A percentile compares a stretch with the other conserved stretches of the same genome.
Conservation (phyloP, 2,888 invertebrate species). For the Melipona beecheii region DNA sequence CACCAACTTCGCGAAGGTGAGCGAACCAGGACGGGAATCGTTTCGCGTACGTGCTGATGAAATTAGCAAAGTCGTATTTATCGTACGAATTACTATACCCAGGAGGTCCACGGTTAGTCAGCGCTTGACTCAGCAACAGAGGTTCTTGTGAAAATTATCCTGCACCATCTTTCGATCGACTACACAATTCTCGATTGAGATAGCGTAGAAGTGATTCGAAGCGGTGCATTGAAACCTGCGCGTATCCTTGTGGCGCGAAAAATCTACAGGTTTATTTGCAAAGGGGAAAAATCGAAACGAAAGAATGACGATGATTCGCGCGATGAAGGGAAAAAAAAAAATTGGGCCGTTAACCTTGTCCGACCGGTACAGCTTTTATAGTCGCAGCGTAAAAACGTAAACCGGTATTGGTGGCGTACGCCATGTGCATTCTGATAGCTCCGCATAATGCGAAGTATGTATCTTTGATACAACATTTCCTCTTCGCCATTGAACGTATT, state of each 20-base stretch:
- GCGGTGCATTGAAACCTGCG: not conserved
- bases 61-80: constrained; percentile 62
- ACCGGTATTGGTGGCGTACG: constrained; percentile 61
- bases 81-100: constrained; percentile 54
- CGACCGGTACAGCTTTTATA: constrained; percentile 54
- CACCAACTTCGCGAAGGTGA: not conserved
- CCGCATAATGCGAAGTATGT: constrained; percentile 21
- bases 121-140: constrained; percentile 7
- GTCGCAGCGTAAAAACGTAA: constrained; percentile 57
- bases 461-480: constrained; percentile 6
- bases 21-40: constrained; percentile 39
- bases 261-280: constrained; percentile 23
- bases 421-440: constrained; percentile 31
- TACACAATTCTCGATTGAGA: not conserved
- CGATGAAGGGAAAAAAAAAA: constrained; percentile 51
- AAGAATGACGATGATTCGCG: constrained; percentile 40
- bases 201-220: constrained; percentile 3
- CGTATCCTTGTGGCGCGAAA: constrained; percentile 13
- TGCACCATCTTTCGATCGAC: not conserved
- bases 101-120: constrained; percentile 16
- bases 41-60: constrained; percentile 50
- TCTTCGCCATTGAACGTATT: not conserved
- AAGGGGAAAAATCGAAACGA: constrained; percentile 38
- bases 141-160: not conserved
- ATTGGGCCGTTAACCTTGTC: constrained; percentile 71